Evolutionary conservation across 2,888 invertebrate species (phyloP).

Genomic region (Seira sanloemensis): DNA sequence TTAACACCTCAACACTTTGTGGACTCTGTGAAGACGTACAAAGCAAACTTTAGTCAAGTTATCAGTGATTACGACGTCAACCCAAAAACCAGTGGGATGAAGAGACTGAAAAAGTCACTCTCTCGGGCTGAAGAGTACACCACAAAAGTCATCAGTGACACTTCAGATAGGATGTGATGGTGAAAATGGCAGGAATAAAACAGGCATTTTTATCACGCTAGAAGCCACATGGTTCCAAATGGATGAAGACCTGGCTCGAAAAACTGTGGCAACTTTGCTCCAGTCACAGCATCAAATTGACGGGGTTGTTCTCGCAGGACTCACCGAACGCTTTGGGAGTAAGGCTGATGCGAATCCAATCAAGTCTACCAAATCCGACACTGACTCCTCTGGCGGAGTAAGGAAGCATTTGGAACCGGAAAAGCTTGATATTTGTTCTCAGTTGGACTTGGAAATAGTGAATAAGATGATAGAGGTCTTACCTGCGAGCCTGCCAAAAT

Average conservation of each 20-base stretch:
- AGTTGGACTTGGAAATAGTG: slow-evolving; percentile 78
- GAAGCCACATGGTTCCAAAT: slow-evolving; percentile 85
- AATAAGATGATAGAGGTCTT: slow-evolving; percentile 77
- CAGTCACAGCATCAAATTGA: slow-evolving; percentile 77
- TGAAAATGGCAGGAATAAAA: not conserved
- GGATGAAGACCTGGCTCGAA: slow-evolving; percentile 82
- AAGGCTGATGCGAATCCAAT: slow-evolving; percentile 77
- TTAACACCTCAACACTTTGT: slow-evolving; percentile 78
- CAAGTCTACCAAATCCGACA: slow-evolving; percentile 78
- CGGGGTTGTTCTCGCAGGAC: slow-evolving; percentile 89
- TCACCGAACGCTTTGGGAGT: slow-evolving; percentile 75
- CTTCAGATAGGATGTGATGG: too few relatives aligned
- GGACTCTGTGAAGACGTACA: slow-evolving; percentile 44
- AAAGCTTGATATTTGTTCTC: slow-evolving; percentile 77
- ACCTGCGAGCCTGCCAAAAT: slow-evolving; percentile 82
- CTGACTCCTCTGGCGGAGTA: slow-evolving; percentile 77
- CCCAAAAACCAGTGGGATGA: slow-evolving; percentile 40
- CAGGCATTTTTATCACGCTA: slow-evolving; percentile 75
- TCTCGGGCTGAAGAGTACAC: slow-evolving; percentile 60
- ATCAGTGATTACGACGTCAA: slow-evolving; percentile 70
- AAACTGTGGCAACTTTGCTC: slow-evolving; percentile 78
- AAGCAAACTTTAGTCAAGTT: slow-evolving; percentile 62
- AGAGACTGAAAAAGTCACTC: slow-evolving; percentile 66
- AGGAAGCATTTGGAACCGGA: slow-evolving; percentile 76
- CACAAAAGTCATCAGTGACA: not conserved